These are phyloP conservation scores for Anneissia japonica DNA, from an alignment of 35 echinoderm and acorn worm genomes.

Conservation along the genomic window DNA sequence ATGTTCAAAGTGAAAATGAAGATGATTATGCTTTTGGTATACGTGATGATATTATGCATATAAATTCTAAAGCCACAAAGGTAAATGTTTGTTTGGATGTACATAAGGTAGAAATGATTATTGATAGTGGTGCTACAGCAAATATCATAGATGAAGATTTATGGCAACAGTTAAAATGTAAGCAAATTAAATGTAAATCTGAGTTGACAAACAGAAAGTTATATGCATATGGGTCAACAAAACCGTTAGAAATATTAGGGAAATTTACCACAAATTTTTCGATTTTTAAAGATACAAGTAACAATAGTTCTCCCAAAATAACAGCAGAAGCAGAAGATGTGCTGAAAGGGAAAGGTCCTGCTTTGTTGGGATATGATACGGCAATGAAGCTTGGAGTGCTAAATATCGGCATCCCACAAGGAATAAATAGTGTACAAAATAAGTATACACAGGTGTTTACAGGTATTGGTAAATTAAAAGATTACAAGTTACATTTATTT, in stretches of 20 bases:
- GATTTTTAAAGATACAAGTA: too few relatives aligned
- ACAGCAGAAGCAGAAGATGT: conserved; percentile 30
- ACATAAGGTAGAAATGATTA: conserved; percentile 20
- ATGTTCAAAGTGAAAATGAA: conserved; percentile 7
- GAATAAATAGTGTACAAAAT: conserved; percentile 6
- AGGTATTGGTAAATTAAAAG: conserved; percentile 48
- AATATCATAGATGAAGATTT: conserved; percentile 45
- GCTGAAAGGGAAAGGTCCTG: conserved; percentile 31
- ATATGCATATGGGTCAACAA: conserved; percentile 44
- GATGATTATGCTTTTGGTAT: conserved; percentile 18
- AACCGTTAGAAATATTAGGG: conserved; percentile 48
- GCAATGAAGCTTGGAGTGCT: conserved; percentile 13
- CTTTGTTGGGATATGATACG: conserved; percentile 24
- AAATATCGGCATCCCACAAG: conserved; percentile 14
- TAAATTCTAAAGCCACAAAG: too few relatives aligned
- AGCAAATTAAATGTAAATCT: conserved; percentile 36
- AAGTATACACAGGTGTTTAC: conserved; percentile 31
- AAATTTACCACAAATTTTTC: conserved; percentile 21
- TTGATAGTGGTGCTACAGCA: conserved; percentile 28
- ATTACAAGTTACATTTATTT: conserved; percentile 33
- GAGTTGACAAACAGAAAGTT: conserved; percentile 29
- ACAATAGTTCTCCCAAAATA: too few relatives aligned
- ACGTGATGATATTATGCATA: too few relatives aligned
- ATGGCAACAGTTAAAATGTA: conserved; percentile 36
- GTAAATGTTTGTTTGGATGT: neutral